A percentile compares a stretch with the other conserved stretches of the same genome.
Conservation (phyloP, 2,888 invertebrate genomes). For the Lymantria monacha region DNA sequence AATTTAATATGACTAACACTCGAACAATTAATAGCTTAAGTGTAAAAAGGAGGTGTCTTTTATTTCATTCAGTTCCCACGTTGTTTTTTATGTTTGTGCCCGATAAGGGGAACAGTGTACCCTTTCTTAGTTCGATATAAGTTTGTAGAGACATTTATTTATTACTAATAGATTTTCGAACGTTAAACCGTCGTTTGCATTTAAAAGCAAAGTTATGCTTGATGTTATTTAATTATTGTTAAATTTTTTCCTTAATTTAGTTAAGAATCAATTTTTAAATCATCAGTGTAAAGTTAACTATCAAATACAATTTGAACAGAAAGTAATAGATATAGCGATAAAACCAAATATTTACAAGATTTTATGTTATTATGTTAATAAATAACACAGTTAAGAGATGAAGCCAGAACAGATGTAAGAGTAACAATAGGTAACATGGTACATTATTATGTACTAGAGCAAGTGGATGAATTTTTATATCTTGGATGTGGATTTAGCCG, state of each 20-base stretch:
- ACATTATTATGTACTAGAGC: too few relatives aligned
- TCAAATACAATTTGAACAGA: too few relatives aligned
- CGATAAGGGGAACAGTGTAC: slow-evolving; percentile 78
- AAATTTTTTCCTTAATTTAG: slow-evolving; percentile 18
- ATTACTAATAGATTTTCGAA: slow-evolving; percentile 77
- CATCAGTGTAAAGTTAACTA: too few relatives aligned
- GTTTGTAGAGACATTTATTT: slow-evolving; percentile 71
- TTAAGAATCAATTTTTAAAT: slow-evolving; percentile 9
- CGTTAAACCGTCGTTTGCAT: slow-evolving; percentile 64
- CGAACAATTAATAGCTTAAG: slow-evolving; percentile 58
- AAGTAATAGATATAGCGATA: too few relatives aligned
- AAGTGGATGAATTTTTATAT: too few relatives aligned
- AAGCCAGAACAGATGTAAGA: too few relatives aligned
- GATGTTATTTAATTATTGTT: slow-evolving; percentile 38
- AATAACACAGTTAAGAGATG: too few relatives aligned
- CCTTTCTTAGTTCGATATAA: slow-evolving; percentile 73
- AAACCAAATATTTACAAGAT: too few relatives aligned
- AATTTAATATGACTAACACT: slow-evolving; percentile 53
- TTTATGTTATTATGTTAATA: too few relatives aligned
- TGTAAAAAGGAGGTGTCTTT: slow-evolving; percentile 69
- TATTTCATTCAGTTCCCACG: slow-evolving; percentile 76
- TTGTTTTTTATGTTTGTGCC: slow-evolving; percentile 72
- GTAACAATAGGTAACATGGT: too few relatives aligned
- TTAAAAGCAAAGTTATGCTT: slow-evolving; percentile 52
- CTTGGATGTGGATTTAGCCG: too few relatives aligned